phyloP scores from a whole-genome alignment of 2,113 vertebrate genomes.

The Lepisosteus osseus region DNA sequence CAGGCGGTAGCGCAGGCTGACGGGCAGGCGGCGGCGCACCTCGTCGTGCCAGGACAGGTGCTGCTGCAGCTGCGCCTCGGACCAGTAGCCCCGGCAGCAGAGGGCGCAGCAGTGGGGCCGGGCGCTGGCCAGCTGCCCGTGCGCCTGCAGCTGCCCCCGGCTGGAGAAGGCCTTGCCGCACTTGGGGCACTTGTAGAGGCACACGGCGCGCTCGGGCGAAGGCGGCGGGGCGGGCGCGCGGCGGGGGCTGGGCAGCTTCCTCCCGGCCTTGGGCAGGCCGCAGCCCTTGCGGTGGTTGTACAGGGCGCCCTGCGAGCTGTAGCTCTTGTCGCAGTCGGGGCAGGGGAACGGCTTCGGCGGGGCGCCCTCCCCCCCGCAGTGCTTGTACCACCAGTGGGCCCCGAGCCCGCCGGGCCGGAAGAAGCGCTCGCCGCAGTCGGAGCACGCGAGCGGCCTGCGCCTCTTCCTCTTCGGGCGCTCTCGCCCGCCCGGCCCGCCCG shows the following conservation, averaged over 20 bases:
- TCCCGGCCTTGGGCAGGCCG: constrained; percentile 4
- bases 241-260: constrained; percentile 26
- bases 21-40: constrained; percentile 61
- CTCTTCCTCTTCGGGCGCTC: constrained; percentile 7
- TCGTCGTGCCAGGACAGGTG: constrained; percentile 71
- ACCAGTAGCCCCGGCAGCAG: constrained; percentile 68
- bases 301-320: constrained; percentile 32
- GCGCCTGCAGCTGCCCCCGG: constrained; percentile 48
- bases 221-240: constrained; percentile 13
- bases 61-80: constrained; percentile 63
- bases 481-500: not conserved
- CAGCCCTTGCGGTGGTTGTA: constrained; percentile 39
- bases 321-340: constrained; percentile 34
- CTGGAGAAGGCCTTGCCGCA: constrained; percentile 70
- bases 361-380: not conserved
- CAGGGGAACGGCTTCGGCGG: constrained; percentile 27
- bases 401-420: constrained; percentile 54
- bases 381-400: constrained; percentile 61
- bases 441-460: constrained; percentile 44
- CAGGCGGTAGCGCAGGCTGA: constrained; percentile 62
- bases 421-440: constrained; percentile 56
- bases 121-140: constrained; percentile 53
- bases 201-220: constrained; percentile 40
- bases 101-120: constrained; percentile 62
- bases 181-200: constrained; percentile 64